These are phyloP conservation scores for Adela reaumurella DNA, from an alignment of 2,888 invertebrate species.

Conservation along the genomic window DNA sequence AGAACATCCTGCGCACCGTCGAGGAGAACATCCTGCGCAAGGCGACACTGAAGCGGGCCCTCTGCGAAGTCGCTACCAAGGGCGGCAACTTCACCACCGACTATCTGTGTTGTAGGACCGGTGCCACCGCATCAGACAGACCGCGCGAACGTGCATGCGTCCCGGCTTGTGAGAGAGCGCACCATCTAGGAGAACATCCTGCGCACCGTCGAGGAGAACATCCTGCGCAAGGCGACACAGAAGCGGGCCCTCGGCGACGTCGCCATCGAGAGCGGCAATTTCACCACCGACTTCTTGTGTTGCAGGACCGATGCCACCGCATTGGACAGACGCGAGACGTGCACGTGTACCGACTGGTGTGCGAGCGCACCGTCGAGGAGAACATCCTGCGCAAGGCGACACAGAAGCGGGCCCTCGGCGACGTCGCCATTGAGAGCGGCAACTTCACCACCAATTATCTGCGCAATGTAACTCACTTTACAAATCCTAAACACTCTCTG, in stretches of 20 bases:
- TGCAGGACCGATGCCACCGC: slow-evolving; percentile 85
- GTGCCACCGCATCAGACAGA: slow-evolving; percentile 99
- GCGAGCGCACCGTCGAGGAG: slow-evolving; percentile 97
- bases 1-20: slow-evolving; percentile 96
- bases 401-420: slow-evolving; percentile 93
- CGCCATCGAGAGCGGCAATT: slow-evolving; percentile 98
- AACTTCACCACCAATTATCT: slow-evolving; percentile 98
- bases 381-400: slow-evolving; percentile 99
- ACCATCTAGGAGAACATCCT: slow-evolving; percentile 99
- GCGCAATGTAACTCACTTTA: slow-evolving; percentile 64
- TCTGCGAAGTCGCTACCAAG: slow-evolving; percentile 99
- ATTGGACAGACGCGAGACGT: slow-evolving; percentile 99
- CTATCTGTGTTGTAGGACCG: slow-evolving; percentile 91
- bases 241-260: slow-evolving; percentile 93
- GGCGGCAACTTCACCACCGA: slow-evolving; percentile 99
- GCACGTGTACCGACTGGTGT: slow-evolving; percentile 95
- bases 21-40: slow-evolving; percentile 98
- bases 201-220: slow-evolving; percentile 99
- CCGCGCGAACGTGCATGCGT: slow-evolving; percentile 96
- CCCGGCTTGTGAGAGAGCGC: slow-evolving; percentile 92
- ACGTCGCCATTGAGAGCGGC: slow-evolving; percentile 97
- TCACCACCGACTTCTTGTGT: slow-evolving; percentile 81
- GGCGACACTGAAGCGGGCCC: slow-evolving; percentile 99
- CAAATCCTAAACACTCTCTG: too few relatives aligned
- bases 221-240: slow-evolving; percentile 97